phyloP scores from a whole-genome alignment of 2,888 invertebrate genomes.

The Mechanitis mazaeus region DNA sequence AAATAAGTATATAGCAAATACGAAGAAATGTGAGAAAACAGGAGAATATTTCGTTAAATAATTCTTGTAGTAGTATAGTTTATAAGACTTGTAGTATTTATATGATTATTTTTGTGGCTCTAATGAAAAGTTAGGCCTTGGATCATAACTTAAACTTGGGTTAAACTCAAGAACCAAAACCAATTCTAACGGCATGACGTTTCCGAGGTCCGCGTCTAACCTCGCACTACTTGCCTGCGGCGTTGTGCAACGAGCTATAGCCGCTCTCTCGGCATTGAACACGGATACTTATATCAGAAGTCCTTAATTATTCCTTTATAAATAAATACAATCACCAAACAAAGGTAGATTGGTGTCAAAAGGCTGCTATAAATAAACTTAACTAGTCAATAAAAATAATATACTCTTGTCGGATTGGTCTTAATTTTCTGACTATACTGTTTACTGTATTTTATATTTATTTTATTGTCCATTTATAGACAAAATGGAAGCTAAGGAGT shows the following conservation, averaged over 20 bases:
- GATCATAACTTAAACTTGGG: background rate
- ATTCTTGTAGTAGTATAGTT: too few relatives aligned
- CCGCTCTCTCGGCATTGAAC: constrained; percentile 74
- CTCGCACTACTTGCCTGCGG: constrained; percentile 64
- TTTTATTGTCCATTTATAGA: constrained; percentile 44
- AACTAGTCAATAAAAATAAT: background rate
- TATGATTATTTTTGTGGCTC: too few relatives aligned
- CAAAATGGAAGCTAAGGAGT: constrained; percentile 87
- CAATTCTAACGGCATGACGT: constrained; percentile 19
- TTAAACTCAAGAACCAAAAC: constrained; percentile 16
- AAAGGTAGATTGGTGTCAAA: too few relatives aligned
- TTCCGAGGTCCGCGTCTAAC: constrained; percentile 59
- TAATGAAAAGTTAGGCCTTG: background rate
- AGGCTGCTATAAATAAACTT: too few relatives aligned
- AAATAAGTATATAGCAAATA: too few relatives aligned
- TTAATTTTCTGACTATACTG: constrained; percentile 9
- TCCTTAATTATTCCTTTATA: constrained; percentile 20
- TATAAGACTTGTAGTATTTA: too few relatives aligned
- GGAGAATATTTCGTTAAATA: too few relatives aligned
- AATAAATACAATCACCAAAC: too few relatives aligned
- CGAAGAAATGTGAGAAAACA: too few relatives aligned
- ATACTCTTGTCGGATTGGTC: constrained; percentile 1
- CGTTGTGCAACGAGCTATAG: constrained; percentile 35
- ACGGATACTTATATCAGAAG: constrained; percentile 39
- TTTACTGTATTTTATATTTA: constrained; percentile 6